A percentile compares a stretch with the other conserved stretches of the same genome.
phyloP scores from a whole-genome alignment of 2,888 invertebrate species.

The Catocala nupta region DNA sequence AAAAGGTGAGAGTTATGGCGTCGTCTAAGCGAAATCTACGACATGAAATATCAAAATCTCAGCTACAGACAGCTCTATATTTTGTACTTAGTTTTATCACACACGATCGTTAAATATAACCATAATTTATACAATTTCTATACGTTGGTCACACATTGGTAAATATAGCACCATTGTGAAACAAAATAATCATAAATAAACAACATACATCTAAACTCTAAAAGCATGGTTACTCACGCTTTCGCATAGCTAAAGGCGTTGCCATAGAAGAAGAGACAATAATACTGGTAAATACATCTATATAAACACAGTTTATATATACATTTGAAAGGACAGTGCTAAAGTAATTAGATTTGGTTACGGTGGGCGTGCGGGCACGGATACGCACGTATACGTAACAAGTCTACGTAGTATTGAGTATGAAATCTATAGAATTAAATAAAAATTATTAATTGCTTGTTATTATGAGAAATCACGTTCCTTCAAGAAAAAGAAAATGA shows the following conservation, averaged over 20 bases:
- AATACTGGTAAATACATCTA: constrained; percentile 77
- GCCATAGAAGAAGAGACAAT: constrained; percentile 84
- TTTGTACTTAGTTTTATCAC: no score
- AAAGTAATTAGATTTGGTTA: constrained; percentile 20
- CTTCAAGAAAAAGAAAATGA: no score
- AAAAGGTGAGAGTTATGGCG: no score
- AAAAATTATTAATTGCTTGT: no score
- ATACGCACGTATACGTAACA: constrained; percentile 3
- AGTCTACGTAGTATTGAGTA: not conserved
- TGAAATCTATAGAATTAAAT: not conserved
- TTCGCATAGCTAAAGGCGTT: constrained; percentile 86
- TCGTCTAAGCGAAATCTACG: no score
- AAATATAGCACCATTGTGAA: constrained; percentile 41
- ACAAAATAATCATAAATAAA: constrained; percentile 57
- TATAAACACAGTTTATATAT: constrained; percentile 54
- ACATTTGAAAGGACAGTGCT: constrained; percentile 40
- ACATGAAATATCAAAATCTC: no score
- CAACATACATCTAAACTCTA: constrained; percentile 75
- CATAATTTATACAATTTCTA: no score
- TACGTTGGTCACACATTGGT: not conserved
- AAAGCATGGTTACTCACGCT: constrained; percentile 85
- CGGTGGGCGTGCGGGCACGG: constrained; percentile 21
- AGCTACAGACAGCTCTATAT: no score
- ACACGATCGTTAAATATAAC: no score
- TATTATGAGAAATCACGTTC: no score